These are phyloP conservation scores for Temnothorax curvispinosus DNA, from an alignment of 1,140 invertebrate genomes.

Conservation along the genomic window DNA sequence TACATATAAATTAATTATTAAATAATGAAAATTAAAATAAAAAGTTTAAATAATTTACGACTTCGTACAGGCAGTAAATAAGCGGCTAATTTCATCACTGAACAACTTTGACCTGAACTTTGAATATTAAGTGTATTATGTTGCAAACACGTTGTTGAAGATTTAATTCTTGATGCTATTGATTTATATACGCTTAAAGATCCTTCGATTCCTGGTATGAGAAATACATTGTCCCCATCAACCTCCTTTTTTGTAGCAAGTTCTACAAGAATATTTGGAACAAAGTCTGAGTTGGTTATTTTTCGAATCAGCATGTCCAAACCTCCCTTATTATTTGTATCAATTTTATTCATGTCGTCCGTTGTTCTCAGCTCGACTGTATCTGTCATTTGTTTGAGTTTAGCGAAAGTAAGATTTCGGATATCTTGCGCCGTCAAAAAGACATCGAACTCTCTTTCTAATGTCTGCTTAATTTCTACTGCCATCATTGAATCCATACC, in stretches of 20 bases:
- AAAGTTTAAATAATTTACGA: no score
- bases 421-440: slow-evolving; percentile 90
- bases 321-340: slow-evolving; percentile 62
- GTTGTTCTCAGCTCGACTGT: slow-evolving; percentile 64
- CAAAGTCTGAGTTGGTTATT: slow-evolving; percentile 68
- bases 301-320: slow-evolving; percentile 80
- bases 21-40: no score
- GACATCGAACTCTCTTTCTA: slow-evolving; percentile 91
- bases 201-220: slow-evolving; percentile 90
- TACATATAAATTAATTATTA: no score
- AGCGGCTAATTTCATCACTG: slow-evolving; percentile 77
- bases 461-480: slow-evolving; percentile 92
- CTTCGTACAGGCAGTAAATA: slow-evolving; percentile 56
- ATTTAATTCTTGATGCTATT: slow-evolving; percentile 85
- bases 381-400: slow-evolving; percentile 85
- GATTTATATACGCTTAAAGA: slow-evolving; percentile 84
- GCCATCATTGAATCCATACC: slow-evolving; percentile 94
- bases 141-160: slow-evolving; percentile 87
- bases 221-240: slow-evolving; percentile 84
- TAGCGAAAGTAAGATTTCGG: slow-evolving; percentile 86
- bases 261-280: slow-evolving; percentile 73
- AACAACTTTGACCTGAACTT: neutral
- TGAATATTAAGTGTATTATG: slow-evolving; percentile 62
- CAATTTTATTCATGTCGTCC: neutral
- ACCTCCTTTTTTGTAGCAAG: slow-evolving; percentile 77